Evolutionary conservation across 2,113 vertebrate genomes (phyloP), one percentile per base, ranked within the genome.

Genomic region (Stictonetta naevosa): DNA sequence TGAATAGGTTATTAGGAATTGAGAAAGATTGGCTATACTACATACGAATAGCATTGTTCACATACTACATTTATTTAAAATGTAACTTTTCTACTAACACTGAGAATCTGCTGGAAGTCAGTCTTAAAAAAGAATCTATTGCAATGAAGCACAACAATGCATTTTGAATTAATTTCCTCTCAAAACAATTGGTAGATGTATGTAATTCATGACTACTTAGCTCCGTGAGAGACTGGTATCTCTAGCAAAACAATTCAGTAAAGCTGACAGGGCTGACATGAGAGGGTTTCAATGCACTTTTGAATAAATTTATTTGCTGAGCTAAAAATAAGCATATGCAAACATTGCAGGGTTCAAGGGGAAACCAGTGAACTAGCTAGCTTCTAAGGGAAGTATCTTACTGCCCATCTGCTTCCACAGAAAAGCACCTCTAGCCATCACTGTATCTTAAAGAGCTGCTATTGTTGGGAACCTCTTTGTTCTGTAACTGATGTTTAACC

Each of bases 281-380:
- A 86, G 58, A 44, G 50, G 5, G 19, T 8, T 83, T 92, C 42
- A 58, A 1, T 72, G 25, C 44, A 56, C 55, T 91, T 91, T 85
- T 25, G 85, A 93, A 17, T 83, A 42, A 8, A 7, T 80, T 92
- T 89, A 83, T 85, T 96, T 96, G 72, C 36, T 93, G 25, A 69
- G 53, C 73, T 90, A 90, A 90, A 90, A 95, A 73, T 86, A 92
- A 94, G 50, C 56, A 36, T 93, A 90, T 95, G 68, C 58, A 90
- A 86, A 73, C 29, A 64, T 56, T 67, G 48, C 11, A 46, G 52
- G 17, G 15, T 80, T 96, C 79, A 90, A 80, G 90, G 28, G 31
- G n/a, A 94, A 83, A 67, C 5, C 7, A 80, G 13, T 34, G 75
- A 94, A 90, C 55, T 50, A 85, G 28, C 59, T 69, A 66, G 20